phyloP scores from a whole-genome alignment of 2,797 vertebrate genomes.

The Euphonia xanthogaster region DNA sequence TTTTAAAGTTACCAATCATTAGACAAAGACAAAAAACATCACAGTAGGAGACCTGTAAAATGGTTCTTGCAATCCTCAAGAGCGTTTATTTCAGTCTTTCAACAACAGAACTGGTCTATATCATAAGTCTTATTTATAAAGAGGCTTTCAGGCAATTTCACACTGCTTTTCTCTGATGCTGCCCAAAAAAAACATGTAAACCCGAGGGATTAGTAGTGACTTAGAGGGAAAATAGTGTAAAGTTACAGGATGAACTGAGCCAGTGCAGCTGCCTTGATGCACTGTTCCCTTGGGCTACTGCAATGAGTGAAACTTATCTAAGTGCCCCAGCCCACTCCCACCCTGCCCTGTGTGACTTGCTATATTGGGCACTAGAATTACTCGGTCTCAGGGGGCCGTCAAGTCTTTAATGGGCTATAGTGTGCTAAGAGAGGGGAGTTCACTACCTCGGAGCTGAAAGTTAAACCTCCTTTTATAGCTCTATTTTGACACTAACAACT shows the following conservation, averaged over 20 bases:
- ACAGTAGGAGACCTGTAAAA: slow-evolving; percentile 63
- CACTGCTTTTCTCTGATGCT: slow-evolving; percentile 74
- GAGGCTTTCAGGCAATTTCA: slow-evolving; percentile 82
- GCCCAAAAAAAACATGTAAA: slow-evolving; percentile 77
- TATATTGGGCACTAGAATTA: slow-evolving; percentile 32
- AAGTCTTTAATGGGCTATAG: slow-evolving; percentile 38
- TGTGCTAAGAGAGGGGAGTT: slow-evolving; percentile 51
- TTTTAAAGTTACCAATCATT: slow-evolving; percentile 54
- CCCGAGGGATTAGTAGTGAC: slow-evolving; percentile 78
- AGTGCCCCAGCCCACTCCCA: slow-evolving; percentile 61
- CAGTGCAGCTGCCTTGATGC: slow-evolving; percentile 67
- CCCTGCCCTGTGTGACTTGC: slow-evolving; percentile 4
- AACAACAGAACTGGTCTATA: slow-evolving; percentile 73
- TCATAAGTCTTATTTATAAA: slow-evolving; percentile 79
- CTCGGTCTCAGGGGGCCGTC: slow-evolving; percentile 49
- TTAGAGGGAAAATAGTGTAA: slow-evolving; percentile 77
- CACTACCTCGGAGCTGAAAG: slow-evolving; percentile 54
- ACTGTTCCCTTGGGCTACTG: slow-evolving; percentile 67
- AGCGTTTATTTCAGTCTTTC: slow-evolving; percentile 70
- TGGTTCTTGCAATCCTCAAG: slow-evolving; percentile 51
- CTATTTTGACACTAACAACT: slow-evolving; percentile 42
- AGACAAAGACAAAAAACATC: slow-evolving; percentile 50
- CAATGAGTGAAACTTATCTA: slow-evolving; percentile 70
- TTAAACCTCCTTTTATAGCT: slow-evolving; percentile 51
- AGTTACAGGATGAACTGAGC: slow-evolving; percentile 73